Percentiles rank a stretch among this genome's conserved stretches.
Evolutionary conservation across 2,113 vertebrate species (phyloP).

Genomic region (Rhabdomys dilectus): DNA sequence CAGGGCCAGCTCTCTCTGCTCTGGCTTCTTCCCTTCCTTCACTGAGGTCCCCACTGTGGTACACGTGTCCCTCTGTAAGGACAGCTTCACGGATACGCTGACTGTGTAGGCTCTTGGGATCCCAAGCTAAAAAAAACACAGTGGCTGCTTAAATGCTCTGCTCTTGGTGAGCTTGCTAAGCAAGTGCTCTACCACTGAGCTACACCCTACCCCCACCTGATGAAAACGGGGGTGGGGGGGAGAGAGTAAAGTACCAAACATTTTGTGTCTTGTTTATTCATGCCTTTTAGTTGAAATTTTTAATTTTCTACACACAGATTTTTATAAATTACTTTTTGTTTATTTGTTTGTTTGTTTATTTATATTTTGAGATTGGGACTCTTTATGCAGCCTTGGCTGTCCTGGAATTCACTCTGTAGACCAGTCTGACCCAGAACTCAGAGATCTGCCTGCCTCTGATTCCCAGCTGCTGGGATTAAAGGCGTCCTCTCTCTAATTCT

Average conservation of each 20-base stretch:
- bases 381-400: not conserved
- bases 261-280: not conserved
- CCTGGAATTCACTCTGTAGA: not conserved
- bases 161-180: not conserved
- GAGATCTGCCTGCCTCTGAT: not conserved
- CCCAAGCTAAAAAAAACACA: not conserved
- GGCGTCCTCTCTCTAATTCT: not conserved
- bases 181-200: no score
- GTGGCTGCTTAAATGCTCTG: not conserved
- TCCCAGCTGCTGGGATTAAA: not conserved
- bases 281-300: not conserved
- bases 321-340: not conserved
- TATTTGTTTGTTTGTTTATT: not conserved
- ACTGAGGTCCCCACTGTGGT: not conserved
- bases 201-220: not conserved
- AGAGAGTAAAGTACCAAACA: not conserved
- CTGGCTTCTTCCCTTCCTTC: not conserved
- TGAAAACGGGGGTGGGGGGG: not conserved
- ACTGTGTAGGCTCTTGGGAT: not conserved
- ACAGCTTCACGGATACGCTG: not conserved
- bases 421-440: not conserved
- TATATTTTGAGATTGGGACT: not conserved
- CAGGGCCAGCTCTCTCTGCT: not conserved
- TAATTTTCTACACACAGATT: not conserved
- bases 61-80: not conserved